Evolutionary conservation across 2,888 invertebrate species (phyloP), one percentile per base, ranked within the genome.

Genomic region (Lasioglossum zephyrum): DNA sequence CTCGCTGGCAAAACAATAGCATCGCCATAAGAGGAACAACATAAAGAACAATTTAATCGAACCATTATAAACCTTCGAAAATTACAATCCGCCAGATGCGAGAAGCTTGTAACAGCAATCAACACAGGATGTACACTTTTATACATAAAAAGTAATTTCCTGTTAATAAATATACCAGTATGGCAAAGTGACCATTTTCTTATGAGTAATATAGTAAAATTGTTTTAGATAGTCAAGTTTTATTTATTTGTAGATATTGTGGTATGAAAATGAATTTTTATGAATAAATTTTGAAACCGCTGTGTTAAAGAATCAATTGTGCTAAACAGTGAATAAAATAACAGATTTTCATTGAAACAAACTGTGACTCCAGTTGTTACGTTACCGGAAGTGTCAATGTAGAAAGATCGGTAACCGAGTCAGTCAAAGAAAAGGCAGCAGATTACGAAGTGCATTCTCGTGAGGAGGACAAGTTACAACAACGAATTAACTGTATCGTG

Each of bases 401-500:
- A 8, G 66, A 36, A 18, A 18, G 36, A 16, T 18, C 8, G 66
- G 26, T 6, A 36, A 36, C 36, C 66, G 66, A 47, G 63, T 16
- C 31, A 31, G 66, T 63, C 53, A 26, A 73, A 47, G 53, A 57
- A 66, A 39, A 36, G 26, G 31, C 22, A 47, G 36, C 16, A 70
- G 26, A 41, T 44, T 47, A 81, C 22, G 8, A 63, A 16, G 44
- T 9, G 53, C 44, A 16, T 39, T 26, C 22, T 4, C 11, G n/a
- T 39, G n/a, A 9, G 13, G 76, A 13, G 57, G 57, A 26, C 31
- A n/a, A 31, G 31, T 11, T 63, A 39, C 31, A 36, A 36, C 60
- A 66, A 31, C 53, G 26, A 76, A 73, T 79, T 82, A 63, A 77
- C 60, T 74, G 31, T 70, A 60, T 69, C 66, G 69, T 39, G 63